Evolutionary conservation across 1,140 invertebrate genomes (phyloP).

Genomic region (Triops longicaudatus): DNA sequence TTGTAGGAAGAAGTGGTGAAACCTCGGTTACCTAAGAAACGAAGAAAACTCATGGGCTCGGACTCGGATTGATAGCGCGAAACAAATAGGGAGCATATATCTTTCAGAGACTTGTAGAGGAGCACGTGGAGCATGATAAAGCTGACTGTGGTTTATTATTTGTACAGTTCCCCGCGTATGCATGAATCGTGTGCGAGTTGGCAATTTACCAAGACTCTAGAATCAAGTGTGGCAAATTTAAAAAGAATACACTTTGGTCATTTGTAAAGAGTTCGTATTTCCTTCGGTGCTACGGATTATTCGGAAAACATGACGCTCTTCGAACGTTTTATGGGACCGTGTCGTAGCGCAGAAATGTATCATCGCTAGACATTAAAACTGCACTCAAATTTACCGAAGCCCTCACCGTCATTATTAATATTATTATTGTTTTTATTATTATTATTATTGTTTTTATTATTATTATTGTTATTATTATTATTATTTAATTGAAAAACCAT

Average conservation of each 20-base stretch:
- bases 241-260: neutral
- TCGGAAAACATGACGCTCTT: no score
- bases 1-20: conserved; percentile 33
- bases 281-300: no score
- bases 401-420: no score
- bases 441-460: no score
- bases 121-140: neutral
- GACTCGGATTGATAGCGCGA: neutral
- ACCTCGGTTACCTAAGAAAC: conserved; percentile 26
- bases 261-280: neutral
- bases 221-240: conserved; percentile 11
- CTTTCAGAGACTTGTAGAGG: neutral
- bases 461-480: no score
- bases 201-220: neutral
- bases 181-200: neutral
- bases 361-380: no score
- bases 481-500: no score
- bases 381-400: no score
- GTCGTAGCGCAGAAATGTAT: no score
- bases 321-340: no score
- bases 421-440: no score
- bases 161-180: neutral
- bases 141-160: conserved; percentile 5
- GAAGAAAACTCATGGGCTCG: conserved; percentile 3
- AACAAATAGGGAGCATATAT: conserved; percentile 7